phyloP scores from a whole-genome alignment of 2,888 invertebrate genomes.

The Noctuana brunneofusca region DNA sequence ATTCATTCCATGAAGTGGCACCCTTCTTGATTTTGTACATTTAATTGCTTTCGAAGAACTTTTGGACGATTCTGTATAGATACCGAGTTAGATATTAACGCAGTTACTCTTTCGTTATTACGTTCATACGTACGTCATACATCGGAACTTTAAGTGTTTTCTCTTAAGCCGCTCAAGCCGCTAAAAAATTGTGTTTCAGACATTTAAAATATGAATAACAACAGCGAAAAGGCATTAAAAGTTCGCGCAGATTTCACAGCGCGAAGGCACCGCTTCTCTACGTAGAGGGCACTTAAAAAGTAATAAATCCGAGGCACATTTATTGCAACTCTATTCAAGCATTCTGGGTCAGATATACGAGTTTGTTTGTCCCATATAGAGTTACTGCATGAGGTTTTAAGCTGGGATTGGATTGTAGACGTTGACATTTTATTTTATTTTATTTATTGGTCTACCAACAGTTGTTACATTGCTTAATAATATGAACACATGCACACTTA shows the following conservation, averaged over 20 bases:
- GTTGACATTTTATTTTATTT: too few species aligned
- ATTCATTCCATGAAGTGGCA: too few species aligned
- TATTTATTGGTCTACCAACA: too few species aligned
- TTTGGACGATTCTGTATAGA: too few species aligned
- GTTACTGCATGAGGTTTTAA: conserved; percentile 10
- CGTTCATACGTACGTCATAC: too few species aligned
- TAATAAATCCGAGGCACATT: conserved; percentile 32
- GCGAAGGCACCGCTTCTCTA: conserved; percentile 1
- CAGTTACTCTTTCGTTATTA: too few species aligned
- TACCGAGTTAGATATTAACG: too few species aligned
- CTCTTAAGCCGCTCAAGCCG: neutral
- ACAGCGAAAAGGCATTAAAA: conserved; percentile 2
- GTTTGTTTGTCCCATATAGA: conserved; percentile 26
- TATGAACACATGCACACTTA: too few species aligned
- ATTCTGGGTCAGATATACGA: conserved; percentile 31
- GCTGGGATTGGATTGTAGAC: too few species aligned
- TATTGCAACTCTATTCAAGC: conserved; percentile 34
- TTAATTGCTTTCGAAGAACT: too few species aligned
- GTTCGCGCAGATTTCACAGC: conserved; percentile 5
- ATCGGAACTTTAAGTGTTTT: neutral
- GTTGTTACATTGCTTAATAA: too few species aligned
- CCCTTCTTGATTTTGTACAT: too few species aligned
- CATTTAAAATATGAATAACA: conserved; percentile 8
- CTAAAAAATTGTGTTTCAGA: neutral
- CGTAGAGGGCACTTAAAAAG: conserved; percentile 26